A percentile compares a stretch with the other conserved stretches of the same genome.
These are phyloP conservation scores for Parauchenoglanis punctatus DNA, from an alignment of 2,797 vertebrate species.

Conservation along the genomic window DNA sequence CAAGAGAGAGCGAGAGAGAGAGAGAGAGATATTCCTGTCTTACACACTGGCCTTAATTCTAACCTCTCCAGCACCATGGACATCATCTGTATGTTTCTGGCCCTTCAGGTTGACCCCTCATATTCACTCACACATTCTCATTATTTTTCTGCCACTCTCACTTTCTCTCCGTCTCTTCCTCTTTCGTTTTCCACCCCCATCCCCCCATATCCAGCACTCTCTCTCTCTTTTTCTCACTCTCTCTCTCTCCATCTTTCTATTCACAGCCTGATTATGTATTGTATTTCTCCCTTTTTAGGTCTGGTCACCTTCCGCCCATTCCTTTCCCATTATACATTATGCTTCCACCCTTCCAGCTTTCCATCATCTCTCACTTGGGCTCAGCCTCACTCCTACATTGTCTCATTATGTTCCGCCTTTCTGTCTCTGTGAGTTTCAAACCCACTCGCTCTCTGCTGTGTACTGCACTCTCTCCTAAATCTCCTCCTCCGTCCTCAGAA, in stretches of 20 bases:
- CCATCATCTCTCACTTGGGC: conserved; percentile 50
- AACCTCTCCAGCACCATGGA: neutral
- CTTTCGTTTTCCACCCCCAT: conserved; percentile 32
- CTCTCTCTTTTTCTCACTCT: conserved; percentile 21
- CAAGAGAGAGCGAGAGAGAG: neutral
- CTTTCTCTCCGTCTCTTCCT: conserved; percentile 24
- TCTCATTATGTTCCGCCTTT: conserved; percentile 35
- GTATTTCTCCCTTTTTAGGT: conserved; percentile 42
- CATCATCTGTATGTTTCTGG: conserved; percentile 12
- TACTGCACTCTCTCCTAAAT: conserved; percentile 17
- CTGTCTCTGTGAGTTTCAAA: conserved; percentile 30
- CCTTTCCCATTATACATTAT: conserved; percentile 59
- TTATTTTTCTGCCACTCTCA: conserved; percentile 22
- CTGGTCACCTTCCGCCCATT: conserved; percentile 40
- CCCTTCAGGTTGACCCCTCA: neutral
- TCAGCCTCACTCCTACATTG: conserved; percentile 20
- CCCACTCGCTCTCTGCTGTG: conserved; percentile 23
- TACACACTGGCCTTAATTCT: conserved; percentile 16
- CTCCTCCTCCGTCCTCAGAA: conserved; percentile 29
- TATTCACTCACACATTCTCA: conserved; percentile 5
- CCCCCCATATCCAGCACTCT: conserved; percentile 3
- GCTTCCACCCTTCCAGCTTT: conserved; percentile 59
- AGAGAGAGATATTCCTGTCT: conserved; percentile 16
- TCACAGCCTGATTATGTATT: conserved; percentile 38
- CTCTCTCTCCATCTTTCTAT: conserved; percentile 24